phyloP scores from a whole-genome alignment of 2,113 vertebrate genomes.

The Phylloscopus whistleri region DNA sequence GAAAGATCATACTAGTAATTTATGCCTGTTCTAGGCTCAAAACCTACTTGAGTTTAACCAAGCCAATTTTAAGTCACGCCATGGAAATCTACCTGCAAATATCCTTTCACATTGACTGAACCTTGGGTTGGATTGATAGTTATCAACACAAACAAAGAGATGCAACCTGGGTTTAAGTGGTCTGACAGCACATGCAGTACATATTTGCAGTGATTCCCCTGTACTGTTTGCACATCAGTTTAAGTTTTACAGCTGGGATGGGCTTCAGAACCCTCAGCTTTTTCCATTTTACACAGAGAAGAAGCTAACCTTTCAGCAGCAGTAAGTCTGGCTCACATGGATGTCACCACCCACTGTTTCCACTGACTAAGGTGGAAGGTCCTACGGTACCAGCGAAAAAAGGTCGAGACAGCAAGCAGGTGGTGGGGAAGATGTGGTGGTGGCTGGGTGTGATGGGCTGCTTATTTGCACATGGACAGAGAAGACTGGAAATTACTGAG shows the following conservation, averaged over 20 bases:
- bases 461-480: background rate
- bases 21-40: background rate
- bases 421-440: background rate
- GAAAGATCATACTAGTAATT: conserved; percentile 3
- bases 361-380: background rate
- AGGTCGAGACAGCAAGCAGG: background rate
- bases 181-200: fast-evolving
- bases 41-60: background rate
- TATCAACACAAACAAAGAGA: background rate
- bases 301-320: background rate
- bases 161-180: background rate
- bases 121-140: background rate
- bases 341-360: background rate
- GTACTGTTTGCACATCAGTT: background rate
- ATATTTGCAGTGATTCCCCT: background rate
- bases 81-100: background rate
- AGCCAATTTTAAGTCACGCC: background rate
- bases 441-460: background rate
- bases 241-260: background rate
- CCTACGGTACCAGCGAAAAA: background rate
- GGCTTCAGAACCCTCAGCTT: background rate
- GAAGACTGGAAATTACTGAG: background rate
- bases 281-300: background rate
- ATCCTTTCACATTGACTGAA: background rate
- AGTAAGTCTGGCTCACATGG: background rate